These are phyloP conservation scores for Poeciliopsis turrubarensis DNA, from an alignment of 2,113 vertebrate genomes.

Conservation along the genomic window DNA sequence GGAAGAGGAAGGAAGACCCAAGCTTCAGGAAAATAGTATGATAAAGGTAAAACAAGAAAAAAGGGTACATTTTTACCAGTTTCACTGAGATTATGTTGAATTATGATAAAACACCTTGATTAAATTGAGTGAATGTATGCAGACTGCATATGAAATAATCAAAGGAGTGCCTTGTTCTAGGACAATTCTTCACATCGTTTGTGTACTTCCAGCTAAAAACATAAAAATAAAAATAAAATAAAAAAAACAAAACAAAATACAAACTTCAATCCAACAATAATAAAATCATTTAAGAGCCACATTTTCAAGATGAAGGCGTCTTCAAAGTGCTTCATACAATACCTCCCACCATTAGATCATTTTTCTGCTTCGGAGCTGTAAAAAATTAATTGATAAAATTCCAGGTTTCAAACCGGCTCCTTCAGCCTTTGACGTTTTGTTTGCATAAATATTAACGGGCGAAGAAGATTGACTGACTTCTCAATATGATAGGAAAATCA, in stretches of 20 bases:
- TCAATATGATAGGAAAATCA: background rate
- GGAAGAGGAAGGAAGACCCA: background rate
- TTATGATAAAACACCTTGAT: no score
- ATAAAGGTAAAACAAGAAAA: background rate
- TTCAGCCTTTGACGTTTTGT: background rate
- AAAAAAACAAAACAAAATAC: background rate
- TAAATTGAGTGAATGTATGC: no score
- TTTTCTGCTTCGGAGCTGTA: background rate
- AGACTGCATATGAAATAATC: background rate
- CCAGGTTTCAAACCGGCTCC: background rate
- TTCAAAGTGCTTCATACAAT: background rate
- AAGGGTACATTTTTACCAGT: background rate
- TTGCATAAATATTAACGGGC: background rate
- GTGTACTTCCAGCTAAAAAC: background rate
- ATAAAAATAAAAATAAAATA: background rate
- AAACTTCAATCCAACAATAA: background rate
- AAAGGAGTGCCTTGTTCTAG: background rate
- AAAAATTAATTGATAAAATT: background rate
- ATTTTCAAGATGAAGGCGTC: background rate
- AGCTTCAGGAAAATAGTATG: background rate
- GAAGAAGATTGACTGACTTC: background rate
- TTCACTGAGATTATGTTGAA: background rate
- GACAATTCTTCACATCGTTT: background rate
- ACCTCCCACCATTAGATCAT: background rate
- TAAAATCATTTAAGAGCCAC: slow-evolving; percentile 38